phyloP scores from a whole-genome alignment of 2,888 invertebrate species.

The Drosophila macrospina region DNA sequence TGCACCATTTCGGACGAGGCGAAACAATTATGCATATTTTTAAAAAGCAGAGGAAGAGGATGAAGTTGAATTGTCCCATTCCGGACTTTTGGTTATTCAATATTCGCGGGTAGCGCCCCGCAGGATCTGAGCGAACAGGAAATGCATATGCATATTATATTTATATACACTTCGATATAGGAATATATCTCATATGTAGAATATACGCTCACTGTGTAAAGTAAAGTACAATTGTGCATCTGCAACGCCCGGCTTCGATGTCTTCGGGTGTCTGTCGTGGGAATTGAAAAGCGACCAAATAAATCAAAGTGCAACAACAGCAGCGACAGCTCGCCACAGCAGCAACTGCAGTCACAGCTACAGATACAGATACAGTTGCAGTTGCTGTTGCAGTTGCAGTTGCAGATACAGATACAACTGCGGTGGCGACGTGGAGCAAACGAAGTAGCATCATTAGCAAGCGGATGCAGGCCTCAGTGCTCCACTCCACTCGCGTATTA shows the following conservation, averaged over 20 bases:
- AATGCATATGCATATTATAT: conserved; percentile 53
- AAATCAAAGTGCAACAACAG: conserved; percentile 74
- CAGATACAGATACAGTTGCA: conserved; percentile 10
- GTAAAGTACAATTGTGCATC: conserved; percentile 29
- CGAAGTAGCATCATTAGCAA: conserved; percentile 69
- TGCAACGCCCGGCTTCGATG: conserved; percentile 44
- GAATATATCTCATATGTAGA: conserved; percentile 5
- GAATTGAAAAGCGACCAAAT: conserved; percentile 72
- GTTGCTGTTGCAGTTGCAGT: conserved; percentile 15
- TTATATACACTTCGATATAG: conserved; percentile 4
- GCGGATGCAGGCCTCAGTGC: conserved; percentile 78
- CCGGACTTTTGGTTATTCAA: conserved; percentile 68
- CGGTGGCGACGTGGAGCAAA: conserved; percentile 35
- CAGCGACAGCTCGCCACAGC: conserved; percentile 28
- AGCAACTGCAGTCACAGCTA: conserved; percentile 13
- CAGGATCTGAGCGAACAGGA: conserved; percentile 61
- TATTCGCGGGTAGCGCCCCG: conserved; percentile 72
- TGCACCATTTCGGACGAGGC: conserved; percentile 76
- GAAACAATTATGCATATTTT: conserved; percentile 68
- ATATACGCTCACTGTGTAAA: neutral
- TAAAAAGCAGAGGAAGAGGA: conserved; percentile 14
- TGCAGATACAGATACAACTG: conserved; percentile 27
- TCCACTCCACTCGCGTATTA: conserved; percentile 44
- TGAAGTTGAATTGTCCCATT: conserved; percentile 26
- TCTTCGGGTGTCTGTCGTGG: conserved; percentile 67